These are phyloP conservation scores for Tarsius wallacei DNA, from an alignment of 2,797 vertebrate genomes.

Conservation along the genomic window DNA sequence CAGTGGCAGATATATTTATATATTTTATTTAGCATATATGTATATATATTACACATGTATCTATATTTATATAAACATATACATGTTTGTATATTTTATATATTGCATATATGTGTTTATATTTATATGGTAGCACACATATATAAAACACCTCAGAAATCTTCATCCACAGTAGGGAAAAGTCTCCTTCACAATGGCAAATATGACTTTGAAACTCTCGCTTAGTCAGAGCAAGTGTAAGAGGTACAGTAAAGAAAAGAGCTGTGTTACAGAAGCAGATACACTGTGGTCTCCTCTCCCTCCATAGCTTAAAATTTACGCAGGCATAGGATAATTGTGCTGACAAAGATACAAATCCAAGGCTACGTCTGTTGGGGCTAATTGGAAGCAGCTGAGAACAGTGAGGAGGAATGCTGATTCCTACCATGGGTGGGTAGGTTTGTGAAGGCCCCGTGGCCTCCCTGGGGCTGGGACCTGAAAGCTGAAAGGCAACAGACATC, in stretches of 20 bases:
- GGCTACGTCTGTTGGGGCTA: slow-evolving; percentile 51
- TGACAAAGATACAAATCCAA: neutral
- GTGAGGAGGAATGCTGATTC: neutral
- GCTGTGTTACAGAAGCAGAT: neutral
- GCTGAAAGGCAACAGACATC: slow-evolving; percentile 32
- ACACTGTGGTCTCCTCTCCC: neutral
- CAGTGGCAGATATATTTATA: no score
- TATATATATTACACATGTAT: no score
- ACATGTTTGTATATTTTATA: no score
- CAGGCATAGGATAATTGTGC: slow-evolving; percentile 3
- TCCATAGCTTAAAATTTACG: neutral
- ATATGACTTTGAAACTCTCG: neutral
- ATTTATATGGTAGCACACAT: neutral
- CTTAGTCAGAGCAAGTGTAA: neutral
- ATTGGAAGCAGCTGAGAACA: slow-evolving; percentile 77
- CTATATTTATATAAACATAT: no score
- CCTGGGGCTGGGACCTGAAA: slow-evolving; percentile 58
- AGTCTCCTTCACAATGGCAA: neutral
- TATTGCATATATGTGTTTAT: no score
- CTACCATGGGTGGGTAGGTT: slow-evolving; percentile 52
- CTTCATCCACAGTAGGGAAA: neutral
- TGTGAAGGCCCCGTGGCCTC: slow-evolving; percentile 58
- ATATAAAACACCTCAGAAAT: neutral
- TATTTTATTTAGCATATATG: no score
- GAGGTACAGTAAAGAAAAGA: neutral